Base-by-base conservation (phyloP, 2,888 invertebrate species). In the Hedya salicella region DNA sequence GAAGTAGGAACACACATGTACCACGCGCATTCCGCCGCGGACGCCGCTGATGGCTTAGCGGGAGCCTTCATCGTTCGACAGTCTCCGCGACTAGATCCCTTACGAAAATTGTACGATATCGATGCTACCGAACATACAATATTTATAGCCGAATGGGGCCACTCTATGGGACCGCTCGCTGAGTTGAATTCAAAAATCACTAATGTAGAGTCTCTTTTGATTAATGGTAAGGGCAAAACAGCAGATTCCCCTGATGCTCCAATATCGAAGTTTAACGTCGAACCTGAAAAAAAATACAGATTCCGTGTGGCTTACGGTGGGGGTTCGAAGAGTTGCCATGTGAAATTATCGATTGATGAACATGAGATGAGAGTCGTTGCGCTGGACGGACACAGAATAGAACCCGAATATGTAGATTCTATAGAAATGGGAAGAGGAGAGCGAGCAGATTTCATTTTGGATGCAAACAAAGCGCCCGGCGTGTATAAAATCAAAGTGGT, bases 1-100 rank as follows among this genome's bases (percentile, higher is more conserved):
- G 92, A 93, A 32, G 92, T 94, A 3, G 96, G 96, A 17, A 96
- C 96, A 1, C 96, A 96, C 79, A 94, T 95, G 81, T 96, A 95
- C 87, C 96, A 96, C 70, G 95, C 96, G 2, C 95, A 95, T 80
- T 95, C 92, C 64, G 95, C 95, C 19, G 93, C 94, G 0, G 95
- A 95, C 71, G 91, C 95, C 11, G 93, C 94, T 0, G 95, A 95
- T 69, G 96, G 96, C 1, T 86, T 95, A 17, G 95, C 95, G 57
- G 96, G 96, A 2, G 94, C 95, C 0, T 88, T 96, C 52, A 92
- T 96, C 13, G 95, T 96, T 0, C 91, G 95, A 11, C 94, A 95
- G 78, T 93, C 95, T 0, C 92, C 94, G 30, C 91, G 94, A 68
- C 80, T 93, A 0, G 95, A 95, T 68, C 94, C 94, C 0, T 86